Percentiles rank a stretch among this genome's conserved stretches.
Conservation (phyloP, 2,113 vertebrate species). For the Tragulus kanchil region DNA sequence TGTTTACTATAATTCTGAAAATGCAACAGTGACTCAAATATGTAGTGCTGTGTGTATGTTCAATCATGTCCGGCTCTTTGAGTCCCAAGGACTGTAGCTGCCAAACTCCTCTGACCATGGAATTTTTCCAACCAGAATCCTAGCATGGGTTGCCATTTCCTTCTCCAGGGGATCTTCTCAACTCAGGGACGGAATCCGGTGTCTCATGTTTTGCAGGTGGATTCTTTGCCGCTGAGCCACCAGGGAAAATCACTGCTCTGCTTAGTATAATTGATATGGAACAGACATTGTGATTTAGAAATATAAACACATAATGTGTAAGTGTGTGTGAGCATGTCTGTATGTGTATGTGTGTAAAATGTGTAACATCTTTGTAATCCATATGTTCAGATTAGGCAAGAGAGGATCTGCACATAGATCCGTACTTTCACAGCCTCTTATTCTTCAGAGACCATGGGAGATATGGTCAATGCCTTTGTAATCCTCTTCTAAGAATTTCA, state of each 20-base stretch:
- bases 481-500: not conserved
- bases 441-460: not conserved
- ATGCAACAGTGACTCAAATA: not conserved
- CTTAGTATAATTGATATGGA: not conserved
- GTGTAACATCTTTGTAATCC: not conserved
- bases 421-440: not conserved
- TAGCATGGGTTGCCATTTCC: not conserved
- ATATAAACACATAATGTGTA: not conserved
- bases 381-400: not conserved
- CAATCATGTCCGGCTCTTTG: not conserved
- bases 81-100: not conserved
- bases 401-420: not conserved
- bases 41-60: not conserved
- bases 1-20: not conserved
- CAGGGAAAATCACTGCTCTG: not conserved
- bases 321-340: not conserved
- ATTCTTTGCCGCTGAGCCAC: not conserved
- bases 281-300: not conserved
- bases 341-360: not conserved
- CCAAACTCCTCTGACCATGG: not conserved
- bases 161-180: not conserved
- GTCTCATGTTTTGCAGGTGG: not conserved
- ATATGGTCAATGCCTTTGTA: not conserved
- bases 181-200: not conserved
- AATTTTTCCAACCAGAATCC: not conserved